Percentiles rank a stretch among this genome's conserved stretches.
phyloP scores from a whole-genome alignment of 2,113 vertebrate species.

The Callithrix jacchus region DNA sequence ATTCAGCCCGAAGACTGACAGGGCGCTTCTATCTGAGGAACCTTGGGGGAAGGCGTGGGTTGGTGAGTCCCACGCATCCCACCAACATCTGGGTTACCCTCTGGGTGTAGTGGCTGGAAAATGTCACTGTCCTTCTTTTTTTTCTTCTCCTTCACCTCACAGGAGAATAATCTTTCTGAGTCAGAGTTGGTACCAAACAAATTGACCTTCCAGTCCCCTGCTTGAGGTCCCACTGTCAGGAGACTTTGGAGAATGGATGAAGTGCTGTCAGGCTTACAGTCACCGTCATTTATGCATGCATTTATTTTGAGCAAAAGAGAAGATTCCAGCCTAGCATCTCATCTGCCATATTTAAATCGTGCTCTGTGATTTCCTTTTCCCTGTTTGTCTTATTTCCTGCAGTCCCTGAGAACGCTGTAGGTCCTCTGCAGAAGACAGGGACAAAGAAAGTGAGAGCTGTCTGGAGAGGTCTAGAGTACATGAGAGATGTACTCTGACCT shows the following conservation, averaged over 20 bases:
- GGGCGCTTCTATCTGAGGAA: neutral
- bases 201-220: neutral
- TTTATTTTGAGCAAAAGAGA: neutral
- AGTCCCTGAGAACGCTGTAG: neutral
- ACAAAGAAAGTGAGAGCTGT: neutral
- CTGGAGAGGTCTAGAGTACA: neutral
- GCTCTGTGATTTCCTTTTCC: neutral
- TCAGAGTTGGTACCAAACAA: constrained; percentile 25
- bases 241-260: neutral
- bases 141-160: neutral
- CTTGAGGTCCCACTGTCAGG: neutral
- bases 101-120: constrained; percentile 47
- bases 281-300: neutral
- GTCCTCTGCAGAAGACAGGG: neutral
- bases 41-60: neutral
- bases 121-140: neutral
- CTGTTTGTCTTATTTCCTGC: neutral
- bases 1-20: neutral
- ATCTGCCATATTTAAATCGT: neutral
- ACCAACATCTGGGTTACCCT: neutral
- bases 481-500: neutral
- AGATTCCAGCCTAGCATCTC: neutral
- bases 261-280: neutral
- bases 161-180: neutral
- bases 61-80: neutral